Percentiles rank a stretch among this genome's conserved stretches.
Evolutionary conservation across 2,888 invertebrate genomes (phyloP).

Genomic region (Carpatolechia fugitivella): DNA sequence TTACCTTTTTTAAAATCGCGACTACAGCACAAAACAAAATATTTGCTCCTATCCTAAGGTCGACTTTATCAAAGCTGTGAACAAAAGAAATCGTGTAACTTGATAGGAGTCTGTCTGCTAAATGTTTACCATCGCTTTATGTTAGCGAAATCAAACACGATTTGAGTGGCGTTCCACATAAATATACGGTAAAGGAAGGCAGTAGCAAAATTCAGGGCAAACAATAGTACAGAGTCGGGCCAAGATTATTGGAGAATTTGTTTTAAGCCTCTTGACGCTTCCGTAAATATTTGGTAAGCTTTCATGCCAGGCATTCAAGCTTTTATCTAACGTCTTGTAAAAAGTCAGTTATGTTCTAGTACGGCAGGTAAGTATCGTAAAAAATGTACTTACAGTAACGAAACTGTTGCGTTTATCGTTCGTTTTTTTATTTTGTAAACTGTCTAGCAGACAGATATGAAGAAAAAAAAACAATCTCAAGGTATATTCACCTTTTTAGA

Average conservation of each 20-base stretch:
- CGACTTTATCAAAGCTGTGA: constrained; percentile 27
- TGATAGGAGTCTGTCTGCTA: constrained; percentile 60
- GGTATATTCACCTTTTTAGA: no score
- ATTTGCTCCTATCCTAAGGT: neutral
- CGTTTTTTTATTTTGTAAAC: no score
- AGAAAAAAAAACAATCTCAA: no score
- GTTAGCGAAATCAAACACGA: constrained; percentile 75
- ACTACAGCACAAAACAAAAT: neutral
- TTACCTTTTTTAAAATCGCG: no score
- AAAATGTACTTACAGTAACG: no score
- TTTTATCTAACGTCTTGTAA: constrained; percentile 12
- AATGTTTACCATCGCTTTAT: constrained; percentile 74
- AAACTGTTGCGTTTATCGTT: no score
- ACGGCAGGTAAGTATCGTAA: no score
- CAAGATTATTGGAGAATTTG: constrained; percentile 76
- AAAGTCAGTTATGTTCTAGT: neutral
- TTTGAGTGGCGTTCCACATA: constrained; percentile 70
- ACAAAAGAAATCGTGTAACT: constrained; percentile 66
- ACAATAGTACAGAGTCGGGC: constrained; percentile 65
- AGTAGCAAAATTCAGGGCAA: constrained; percentile 69
- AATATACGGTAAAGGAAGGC: constrained; percentile 55
- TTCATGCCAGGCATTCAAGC: constrained; percentile 43
- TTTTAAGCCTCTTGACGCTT: constrained; percentile 73
- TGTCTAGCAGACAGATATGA: no score
- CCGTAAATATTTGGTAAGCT: constrained; percentile 76